A percentile compares a stretch with the other conserved stretches of the same genome.
Evolutionary conservation across 2,113 vertebrate species (phyloP).

Genomic region (Nanorana parkeri): DNA sequence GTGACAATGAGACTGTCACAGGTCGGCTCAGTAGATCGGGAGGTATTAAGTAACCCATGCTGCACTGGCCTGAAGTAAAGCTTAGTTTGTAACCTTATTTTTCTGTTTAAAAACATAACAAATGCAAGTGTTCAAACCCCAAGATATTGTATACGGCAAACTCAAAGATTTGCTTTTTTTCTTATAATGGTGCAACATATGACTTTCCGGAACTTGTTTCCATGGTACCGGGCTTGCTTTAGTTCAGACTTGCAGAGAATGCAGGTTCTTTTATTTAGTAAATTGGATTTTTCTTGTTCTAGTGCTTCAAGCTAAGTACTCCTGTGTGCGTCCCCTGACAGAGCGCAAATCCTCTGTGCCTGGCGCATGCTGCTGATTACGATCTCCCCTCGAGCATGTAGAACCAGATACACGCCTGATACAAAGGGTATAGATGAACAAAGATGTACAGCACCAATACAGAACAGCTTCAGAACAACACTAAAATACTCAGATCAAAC

Average conservation of each 20-base stretch:
- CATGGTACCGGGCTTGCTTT: constrained; percentile 23
- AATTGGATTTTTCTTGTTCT: constrained; percentile 4
- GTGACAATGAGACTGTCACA: too few species aligned
- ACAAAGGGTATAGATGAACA: too few species aligned
- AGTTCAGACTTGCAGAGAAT: background rate
- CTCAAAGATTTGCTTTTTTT: background rate
- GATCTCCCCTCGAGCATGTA: background rate
- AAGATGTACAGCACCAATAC: too few species aligned
- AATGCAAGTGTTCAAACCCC: too few species aligned
- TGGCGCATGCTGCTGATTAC: background rate
- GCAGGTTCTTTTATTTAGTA: constrained; percentile 3
- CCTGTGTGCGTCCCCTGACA: background rate
- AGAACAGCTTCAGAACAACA: too few species aligned
- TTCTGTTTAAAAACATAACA: too few species aligned
- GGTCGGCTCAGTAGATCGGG: too few species aligned
- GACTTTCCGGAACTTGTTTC: constrained; percentile 11
- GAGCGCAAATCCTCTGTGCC: background rate
- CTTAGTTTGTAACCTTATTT: too few species aligned
- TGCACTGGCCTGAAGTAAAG: too few species aligned
- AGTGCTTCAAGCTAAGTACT: background rate
- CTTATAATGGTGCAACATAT: background rate
- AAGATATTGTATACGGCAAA: too few species aligned
- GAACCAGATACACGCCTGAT: background rate
- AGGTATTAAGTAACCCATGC: too few species aligned
- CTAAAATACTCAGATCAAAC: too few species aligned